Conservation (phyloP, 2,888 invertebrate species). For the Congeria kusceri region DNA sequence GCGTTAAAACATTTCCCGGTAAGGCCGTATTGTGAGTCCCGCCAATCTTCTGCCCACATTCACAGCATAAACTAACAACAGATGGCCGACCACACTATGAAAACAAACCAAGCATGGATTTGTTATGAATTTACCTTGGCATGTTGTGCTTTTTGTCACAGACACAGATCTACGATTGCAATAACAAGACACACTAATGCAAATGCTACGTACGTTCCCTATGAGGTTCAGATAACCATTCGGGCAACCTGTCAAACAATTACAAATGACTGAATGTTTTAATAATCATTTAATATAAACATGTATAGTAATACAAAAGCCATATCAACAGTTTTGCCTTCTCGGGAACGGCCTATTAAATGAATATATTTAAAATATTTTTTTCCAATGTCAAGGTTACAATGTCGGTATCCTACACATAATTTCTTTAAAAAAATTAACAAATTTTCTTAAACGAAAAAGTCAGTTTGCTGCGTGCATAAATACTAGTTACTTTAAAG, state of each 20-base stretch:
- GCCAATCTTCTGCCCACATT: slow-evolving; percentile 73
- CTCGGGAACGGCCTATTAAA: no score
- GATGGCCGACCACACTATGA: slow-evolving; percentile 74
- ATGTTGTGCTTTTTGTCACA: neutral
- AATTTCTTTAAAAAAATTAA: no score
- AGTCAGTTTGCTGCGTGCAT: no score
- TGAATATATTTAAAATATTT: no score
- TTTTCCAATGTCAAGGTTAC: no score
- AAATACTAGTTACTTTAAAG: no score
- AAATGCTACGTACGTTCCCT: neutral
- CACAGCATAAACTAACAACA: slow-evolving; percentile 64
- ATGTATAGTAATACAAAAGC: no score
- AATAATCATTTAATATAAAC: no score
- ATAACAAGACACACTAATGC: neutral
- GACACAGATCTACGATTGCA: neutral
- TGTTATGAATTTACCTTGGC: no score
- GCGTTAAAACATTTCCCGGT: slow-evolving; percentile 64
- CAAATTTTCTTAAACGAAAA: no score
- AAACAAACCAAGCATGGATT: neutral
- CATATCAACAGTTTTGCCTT: no score
- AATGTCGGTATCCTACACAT: no score
- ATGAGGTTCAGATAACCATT: neutral
- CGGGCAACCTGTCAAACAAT: neutral
- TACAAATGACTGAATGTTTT: neutral
- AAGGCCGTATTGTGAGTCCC: slow-evolving; percentile 62